A percentile compares a stretch with the other conserved stretches of the same genome.
Conservation (phyloP, 2,797 vertebrate species). For the Silurus aristotelis region DNA sequence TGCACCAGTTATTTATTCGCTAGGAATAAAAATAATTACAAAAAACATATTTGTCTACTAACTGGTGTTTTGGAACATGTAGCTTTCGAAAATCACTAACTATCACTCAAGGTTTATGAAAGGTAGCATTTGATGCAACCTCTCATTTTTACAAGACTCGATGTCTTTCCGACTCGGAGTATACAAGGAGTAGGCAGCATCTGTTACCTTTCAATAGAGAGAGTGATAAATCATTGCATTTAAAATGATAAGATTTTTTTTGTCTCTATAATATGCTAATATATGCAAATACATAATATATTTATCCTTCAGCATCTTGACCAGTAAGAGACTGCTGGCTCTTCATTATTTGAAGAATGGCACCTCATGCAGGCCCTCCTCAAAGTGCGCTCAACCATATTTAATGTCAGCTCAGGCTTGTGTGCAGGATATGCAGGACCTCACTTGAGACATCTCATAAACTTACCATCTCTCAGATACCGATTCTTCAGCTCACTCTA, state of each 20-base stretch:
- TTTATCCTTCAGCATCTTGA: slow-evolving; percentile 23
- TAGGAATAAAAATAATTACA: neutral
- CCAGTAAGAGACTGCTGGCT: slow-evolving; percentile 14
- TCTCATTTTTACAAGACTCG: neutral
- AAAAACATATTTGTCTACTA: neutral
- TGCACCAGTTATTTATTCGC: neutral
- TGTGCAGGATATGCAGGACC: slow-evolving; percentile 5
- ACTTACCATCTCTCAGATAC: slow-evolving; percentile 13
- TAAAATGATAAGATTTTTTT: slow-evolving; percentile 55
- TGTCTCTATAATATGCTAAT: slow-evolving; percentile 33
- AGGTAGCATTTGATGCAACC: neutral
- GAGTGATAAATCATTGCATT: slow-evolving; percentile 62
- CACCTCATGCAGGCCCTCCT: neutral
- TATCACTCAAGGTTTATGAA: neutral
- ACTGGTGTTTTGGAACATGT: neutral
- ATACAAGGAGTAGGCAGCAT: neutral
- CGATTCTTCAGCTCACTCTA: slow-evolving; percentile 33
- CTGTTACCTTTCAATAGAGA: neutral
- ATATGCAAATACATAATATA: slow-evolving; percentile 34
- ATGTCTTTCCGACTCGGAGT: neutral
- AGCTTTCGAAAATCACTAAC: neutral
- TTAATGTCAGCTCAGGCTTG: neutral
- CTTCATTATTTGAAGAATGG: slow-evolving; percentile 9
- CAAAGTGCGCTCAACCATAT: neutral
- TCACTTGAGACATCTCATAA: slow-evolving; percentile 21